A percentile compares a stretch with the other conserved stretches of the same genome.
Evolutionary conservation across 2,797 vertebrate genomes (phyloP).

Genomic region (Notoglanidium macrostoma): DNA sequence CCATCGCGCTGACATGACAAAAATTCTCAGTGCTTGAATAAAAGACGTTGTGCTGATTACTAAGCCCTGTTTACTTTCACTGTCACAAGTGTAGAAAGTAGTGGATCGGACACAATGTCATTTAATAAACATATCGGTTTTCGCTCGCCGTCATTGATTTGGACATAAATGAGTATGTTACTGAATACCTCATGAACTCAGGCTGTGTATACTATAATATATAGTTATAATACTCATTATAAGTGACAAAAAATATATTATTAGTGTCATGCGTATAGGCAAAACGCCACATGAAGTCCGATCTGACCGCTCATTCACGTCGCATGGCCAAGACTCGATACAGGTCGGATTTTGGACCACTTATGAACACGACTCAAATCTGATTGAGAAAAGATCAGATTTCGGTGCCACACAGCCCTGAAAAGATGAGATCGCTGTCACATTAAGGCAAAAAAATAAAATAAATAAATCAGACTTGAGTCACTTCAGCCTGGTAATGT

Average conservation of each 20-base stretch:
- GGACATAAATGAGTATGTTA: background rate
- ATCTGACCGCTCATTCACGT: too few species aligned
- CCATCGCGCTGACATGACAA: background rate
- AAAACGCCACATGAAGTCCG: too few species aligned
- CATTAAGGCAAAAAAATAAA: background rate
- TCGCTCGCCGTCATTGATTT: background rate
- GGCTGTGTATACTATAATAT: background rate
- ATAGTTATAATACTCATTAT: background rate
- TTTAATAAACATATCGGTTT: background rate
- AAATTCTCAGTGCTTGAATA: background rate
- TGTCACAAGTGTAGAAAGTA: background rate
- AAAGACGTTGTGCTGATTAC: background rate
- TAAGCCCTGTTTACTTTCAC: background rate
- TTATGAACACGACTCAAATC: too few species aligned
- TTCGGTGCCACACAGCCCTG: too few species aligned
- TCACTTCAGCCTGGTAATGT: too few species aligned
- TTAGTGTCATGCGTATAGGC: too few species aligned
- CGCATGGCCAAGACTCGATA: too few species aligned
- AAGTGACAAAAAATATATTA: background rate
- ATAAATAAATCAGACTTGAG: too few species aligned
- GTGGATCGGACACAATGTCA: background rate
- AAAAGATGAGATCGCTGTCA: background rate
- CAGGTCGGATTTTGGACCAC: too few species aligned
- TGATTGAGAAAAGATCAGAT: too few species aligned
- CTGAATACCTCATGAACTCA: background rate